A percentile compares a stretch with the other conserved stretches of the same genome.
Evolutionary conservation across 2,797 vertebrate species (phyloP).

Genomic region (Rhodeus uyekii): DNA sequence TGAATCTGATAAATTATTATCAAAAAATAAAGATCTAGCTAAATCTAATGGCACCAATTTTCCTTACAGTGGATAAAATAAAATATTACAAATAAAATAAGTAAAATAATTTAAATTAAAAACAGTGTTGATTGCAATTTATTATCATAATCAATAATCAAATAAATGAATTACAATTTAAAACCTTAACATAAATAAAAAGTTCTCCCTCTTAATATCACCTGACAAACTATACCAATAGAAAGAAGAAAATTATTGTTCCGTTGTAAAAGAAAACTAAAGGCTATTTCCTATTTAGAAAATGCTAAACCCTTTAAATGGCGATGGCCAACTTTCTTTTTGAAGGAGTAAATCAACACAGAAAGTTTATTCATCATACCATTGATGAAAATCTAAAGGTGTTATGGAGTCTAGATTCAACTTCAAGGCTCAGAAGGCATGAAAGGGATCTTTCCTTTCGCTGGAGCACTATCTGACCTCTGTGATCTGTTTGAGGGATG

Average conservation of each 20-base stretch:
- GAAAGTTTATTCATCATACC: not conserved
- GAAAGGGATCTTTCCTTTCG: slow-evolving; percentile 58
- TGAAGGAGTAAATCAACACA: not conserved
- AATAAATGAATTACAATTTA: not conserved
- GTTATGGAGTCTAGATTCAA: slow-evolving; percentile 53
- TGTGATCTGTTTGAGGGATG: slow-evolving; percentile 48
- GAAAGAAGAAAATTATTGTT: not conserved
- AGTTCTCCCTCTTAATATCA: not conserved
- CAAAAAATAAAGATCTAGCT: not conserved
- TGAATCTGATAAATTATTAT: too few species aligned
- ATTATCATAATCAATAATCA: not conserved
- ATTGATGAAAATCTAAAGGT: slow-evolving; percentile 4
- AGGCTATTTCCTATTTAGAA: not conserved
- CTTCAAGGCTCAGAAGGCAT: slow-evolving; percentile 53
- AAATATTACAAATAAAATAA: not conserved
- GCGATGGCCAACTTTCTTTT: too few species aligned
- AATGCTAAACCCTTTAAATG: not conserved
- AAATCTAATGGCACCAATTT: not conserved
- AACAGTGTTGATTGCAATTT: not conserved
- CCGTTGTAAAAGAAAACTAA: not conserved
- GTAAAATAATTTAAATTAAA: not conserved
- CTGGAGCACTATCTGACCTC: slow-evolving; percentile 29
- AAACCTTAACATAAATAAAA: not conserved
- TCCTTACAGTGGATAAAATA: not conserved
- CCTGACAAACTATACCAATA: not conserved